Percentiles rank a stretch among this genome's conserved stretches.
phyloP scores from a whole-genome alignment of 2,113 vertebrate genomes.

The Corynorhinus townsendii region DNA sequence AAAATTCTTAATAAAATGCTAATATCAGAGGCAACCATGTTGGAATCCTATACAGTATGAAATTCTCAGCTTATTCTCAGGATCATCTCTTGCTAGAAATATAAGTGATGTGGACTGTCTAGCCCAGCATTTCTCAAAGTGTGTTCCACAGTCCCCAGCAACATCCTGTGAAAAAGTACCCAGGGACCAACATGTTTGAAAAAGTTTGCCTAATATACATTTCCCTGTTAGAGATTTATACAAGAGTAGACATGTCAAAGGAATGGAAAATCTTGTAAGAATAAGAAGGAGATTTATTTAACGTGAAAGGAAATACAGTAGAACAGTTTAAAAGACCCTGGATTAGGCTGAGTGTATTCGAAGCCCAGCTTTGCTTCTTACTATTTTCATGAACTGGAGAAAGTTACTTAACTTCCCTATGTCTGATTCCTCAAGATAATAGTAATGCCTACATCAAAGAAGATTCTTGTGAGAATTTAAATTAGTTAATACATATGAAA shows the following conservation, averaged over 20 bases:
- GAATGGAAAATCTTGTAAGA: background rate
- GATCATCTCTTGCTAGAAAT: background rate
- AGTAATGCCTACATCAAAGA: background rate
- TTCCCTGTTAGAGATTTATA: background rate
- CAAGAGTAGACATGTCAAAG: background rate
- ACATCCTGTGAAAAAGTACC: background rate
- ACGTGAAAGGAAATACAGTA: background rate
- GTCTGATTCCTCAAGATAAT: background rate
- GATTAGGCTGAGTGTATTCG: background rate
- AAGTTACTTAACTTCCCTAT: background rate
- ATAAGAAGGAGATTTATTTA: background rate
- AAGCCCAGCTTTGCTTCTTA: background rate
- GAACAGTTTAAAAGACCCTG: background rate
- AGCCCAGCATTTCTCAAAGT: background rate
- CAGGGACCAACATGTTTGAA: background rate
- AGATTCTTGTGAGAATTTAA: background rate
- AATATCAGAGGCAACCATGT: background rate
- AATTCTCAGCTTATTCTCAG: background rate
- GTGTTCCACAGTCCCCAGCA: background rate
- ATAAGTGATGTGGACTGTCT: background rate
- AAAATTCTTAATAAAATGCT: background rate
- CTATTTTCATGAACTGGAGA: background rate
- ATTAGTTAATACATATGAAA: background rate
- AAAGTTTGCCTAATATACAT: background rate
- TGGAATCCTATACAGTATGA: background rate